Base-by-base conservation (phyloP, 2,888 invertebrate genomes). In the Temnothorax unifasciatus region DNA sequence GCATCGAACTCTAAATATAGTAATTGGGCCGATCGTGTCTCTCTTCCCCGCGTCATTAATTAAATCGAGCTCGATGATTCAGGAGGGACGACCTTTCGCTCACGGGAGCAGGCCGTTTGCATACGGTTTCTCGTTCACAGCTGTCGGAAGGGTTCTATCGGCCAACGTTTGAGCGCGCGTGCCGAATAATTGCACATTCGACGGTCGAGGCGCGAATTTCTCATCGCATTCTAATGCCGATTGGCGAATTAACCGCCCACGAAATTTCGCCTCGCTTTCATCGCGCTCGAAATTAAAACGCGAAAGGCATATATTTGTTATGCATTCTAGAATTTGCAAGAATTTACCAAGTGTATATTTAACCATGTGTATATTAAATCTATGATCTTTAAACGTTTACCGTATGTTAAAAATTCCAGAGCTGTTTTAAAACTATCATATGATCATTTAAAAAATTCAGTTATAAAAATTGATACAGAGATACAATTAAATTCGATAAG, bases 1-100 rank as follows among this genome's bases (percentile, higher is more conserved):
- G 89, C 69, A 86, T 88, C 86, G 87, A 81, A 66, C 73, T 86
- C 86, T 91, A 91, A 88, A 87, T 90, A 89, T 90, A 91, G 91
- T 85, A 88, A 89, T 86, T 76, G 85, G 88, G 79, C 73, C 91
- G 89, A 86, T 90, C 85, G 89, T 82, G 89, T 85, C 69, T 57
- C 44, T n/a, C 44, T n/a, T 79, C 41, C 54, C 29, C 85, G 89
- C 88, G 88, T 90, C 89, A 88, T 91, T 91, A 91, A 91, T 91
- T 91, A 91, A 91, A 92, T 91, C 87, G 87, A 88, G 87, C 81
- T 85, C 77, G 87, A 88, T 91, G 91, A 91, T 91, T 91, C 92
- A 91, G 86, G 86, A 90, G 88, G 89, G 87, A 85, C 87, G 91
- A 90, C 91, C 91, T 91, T 91, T 91, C 69, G 89, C 66, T 74